Evolutionary conservation across 2,888 invertebrate species (phyloP), one percentile per base, ranked within the genome.

Genomic region (Hirtodrosophila confusa): DNA sequence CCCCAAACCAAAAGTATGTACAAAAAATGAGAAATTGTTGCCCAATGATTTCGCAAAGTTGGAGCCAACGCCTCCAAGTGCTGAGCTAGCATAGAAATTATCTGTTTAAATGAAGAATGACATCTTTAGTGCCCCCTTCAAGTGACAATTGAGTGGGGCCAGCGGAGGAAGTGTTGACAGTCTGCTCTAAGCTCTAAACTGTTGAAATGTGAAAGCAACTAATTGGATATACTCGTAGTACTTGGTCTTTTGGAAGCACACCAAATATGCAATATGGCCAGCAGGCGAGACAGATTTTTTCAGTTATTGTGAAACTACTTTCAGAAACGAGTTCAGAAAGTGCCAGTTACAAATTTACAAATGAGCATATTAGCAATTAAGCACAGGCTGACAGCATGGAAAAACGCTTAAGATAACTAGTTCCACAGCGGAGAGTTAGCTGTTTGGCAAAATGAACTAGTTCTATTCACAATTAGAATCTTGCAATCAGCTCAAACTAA

Each of bases 121-220:
- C 80, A 82, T 60, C 53, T 80, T 80, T 57, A 80, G 78, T 83
- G 69, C 75, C 69, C 71, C 77, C 57, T 66, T 12, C 62, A 68
- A 69, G 60, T 62, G 64, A 51, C 68, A 75, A 70, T 73, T 78
- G 61, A 69, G 49, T 57, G 58, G 44, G 62, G 51, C 24, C 41
- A 48, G 12, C 9, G 39, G 6, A 2, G 53, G 45, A 60, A 66
- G 48, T 75, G 86, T 43, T 86, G 86, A 86, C 80, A 80, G 69
- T 69, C 65, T 55, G 60, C 73, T 50, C 36, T 54, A 60, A 73
- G 49, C 75, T 50, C 36, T 54, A 60, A 73, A 45, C 75, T 57
- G 75, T 39, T 82, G 75, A 80, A 67, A 78, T 80, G 79, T 80
- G 78, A 82, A 80, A 80, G 86, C 75, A 74, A 69, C 72, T 69